phyloP scores from a whole-genome alignment of 2,888 invertebrate species.

The Catocala sponsa region DNA sequence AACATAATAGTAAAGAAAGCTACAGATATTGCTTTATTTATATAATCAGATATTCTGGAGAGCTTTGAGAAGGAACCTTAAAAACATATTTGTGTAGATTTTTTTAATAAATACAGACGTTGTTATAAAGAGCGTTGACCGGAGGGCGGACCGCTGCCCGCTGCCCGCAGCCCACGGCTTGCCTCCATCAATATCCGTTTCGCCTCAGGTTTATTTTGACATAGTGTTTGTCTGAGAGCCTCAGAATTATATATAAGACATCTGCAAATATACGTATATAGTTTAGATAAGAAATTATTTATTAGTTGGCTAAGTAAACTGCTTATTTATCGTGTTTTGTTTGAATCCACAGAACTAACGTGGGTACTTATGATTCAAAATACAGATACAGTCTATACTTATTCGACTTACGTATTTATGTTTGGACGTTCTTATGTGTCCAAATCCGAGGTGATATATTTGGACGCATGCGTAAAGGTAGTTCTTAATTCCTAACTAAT shows the following conservation, averaged over 20 bases:
- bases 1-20: neutral
- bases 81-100: slow-evolving; percentile 6
- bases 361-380: too few relatives aligned
- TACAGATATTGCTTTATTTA: neutral
- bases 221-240: slow-evolving; percentile 42
- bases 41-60: neutral
- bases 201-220: slow-evolving; percentile 47
- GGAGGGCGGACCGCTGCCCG: slow-evolving; percentile 19
- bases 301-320: slow-evolving; percentile 19
- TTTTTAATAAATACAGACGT: slow-evolving; percentile 5
- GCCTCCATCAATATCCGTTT: slow-evolving; percentile 49
- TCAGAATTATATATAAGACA: slow-evolving; percentile 38
- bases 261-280: slow-evolving; percentile 40
- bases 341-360: too few relatives aligned
- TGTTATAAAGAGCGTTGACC: slow-evolving; percentile 16
- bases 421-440: too few relatives aligned
- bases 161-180: slow-evolving; percentile 12
- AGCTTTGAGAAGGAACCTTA: neutral
- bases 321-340: too few relatives aligned
- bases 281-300: slow-evolving; percentile 45
- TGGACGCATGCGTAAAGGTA: too few relatives aligned
- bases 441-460: too few relatives aligned
- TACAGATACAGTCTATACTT: too few relatives aligned
- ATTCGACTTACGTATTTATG: too few relatives aligned
- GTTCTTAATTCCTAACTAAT: too few relatives aligned